Evolutionary conservation across 2,888 invertebrate genomes (phyloP).

Genomic region (Eudemis profundana): DNA sequence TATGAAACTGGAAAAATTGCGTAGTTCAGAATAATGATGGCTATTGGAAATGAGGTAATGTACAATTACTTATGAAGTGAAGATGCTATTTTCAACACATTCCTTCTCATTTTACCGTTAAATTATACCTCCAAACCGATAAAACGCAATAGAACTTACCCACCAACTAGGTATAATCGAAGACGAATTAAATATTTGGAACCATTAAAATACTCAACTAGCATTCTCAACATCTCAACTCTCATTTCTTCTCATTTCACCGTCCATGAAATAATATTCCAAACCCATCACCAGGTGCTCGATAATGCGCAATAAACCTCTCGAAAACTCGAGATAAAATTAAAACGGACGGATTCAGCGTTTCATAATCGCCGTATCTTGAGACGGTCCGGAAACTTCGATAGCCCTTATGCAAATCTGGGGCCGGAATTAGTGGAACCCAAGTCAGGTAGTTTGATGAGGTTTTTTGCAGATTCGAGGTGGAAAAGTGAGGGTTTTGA

Average conservation of each 20-base stretch:
- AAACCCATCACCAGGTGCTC: background rate
- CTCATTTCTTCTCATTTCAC: background rate
- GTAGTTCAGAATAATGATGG: no score
- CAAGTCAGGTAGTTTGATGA: slow-evolving; percentile 25
- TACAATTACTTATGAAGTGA: no score
- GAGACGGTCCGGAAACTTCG: slow-evolving; percentile 61
- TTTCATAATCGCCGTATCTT: slow-evolving; percentile 64
- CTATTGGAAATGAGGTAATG: no score
- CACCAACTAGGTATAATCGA: no score
- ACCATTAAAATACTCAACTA: no score
- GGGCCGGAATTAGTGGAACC: slow-evolving; percentile 43
- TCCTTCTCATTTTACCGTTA: no score
- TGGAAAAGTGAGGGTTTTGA: slow-evolving; percentile 10
- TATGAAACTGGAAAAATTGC: no score
- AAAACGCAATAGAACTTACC: no score
- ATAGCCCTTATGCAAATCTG: slow-evolving; percentile 73
- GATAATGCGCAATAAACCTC: slow-evolving; percentile 18
- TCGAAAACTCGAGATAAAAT: slow-evolving; percentile 41
- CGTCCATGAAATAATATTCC: background rate
- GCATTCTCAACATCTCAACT: background rate
- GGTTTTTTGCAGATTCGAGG: slow-evolving; percentile 9
- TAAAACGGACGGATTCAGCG: slow-evolving; percentile 54
- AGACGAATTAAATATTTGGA: no score
- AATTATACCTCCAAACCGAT: no score
- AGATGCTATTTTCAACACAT: no score